A percentile compares a stretch with the other conserved stretches of the same genome.
phyloP scores from a whole-genome alignment of 2,113 vertebrate species.

The Cavia aperea region DNA sequence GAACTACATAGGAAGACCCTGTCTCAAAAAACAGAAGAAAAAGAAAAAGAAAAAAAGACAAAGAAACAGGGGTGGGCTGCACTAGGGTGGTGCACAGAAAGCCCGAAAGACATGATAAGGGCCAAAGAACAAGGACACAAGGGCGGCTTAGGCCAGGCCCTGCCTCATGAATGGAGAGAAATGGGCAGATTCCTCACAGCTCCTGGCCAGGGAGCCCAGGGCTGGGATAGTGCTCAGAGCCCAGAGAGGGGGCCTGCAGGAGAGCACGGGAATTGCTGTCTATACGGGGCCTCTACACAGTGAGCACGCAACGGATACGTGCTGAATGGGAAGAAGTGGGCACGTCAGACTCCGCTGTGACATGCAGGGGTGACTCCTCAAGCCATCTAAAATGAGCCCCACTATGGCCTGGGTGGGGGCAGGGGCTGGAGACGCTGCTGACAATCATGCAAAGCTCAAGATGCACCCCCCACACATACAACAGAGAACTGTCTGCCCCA shows the following conservation, averaged over 20 bases:
- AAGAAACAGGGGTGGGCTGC: too few species aligned
- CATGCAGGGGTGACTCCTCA: background rate
- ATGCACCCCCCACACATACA: background rate
- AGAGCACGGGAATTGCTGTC: background rate
- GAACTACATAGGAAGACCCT: too few species aligned
- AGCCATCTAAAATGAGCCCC: background rate
- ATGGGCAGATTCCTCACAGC: background rate
- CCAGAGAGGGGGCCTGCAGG: fast-evolving
- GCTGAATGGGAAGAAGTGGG: background rate
- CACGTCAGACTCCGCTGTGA: background rate
- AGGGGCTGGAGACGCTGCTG: background rate
- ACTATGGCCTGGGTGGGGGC: background rate
- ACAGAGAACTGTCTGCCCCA: background rate
- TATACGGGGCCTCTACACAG: background rate
- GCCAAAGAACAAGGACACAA: too few species aligned
- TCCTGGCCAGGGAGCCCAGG: background rate
- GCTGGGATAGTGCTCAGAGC: background rate
- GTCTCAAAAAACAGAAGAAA: too few species aligned
- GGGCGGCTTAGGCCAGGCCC: background rate
- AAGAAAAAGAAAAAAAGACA: too few species aligned
- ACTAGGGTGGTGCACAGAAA: background rate
- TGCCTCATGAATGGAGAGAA: background rate
- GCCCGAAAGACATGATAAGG: background rate
- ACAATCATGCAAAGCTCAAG: background rate
- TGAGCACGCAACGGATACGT: background rate